These are phyloP conservation scores for Mya arenaria DNA, from an alignment of 1,140 invertebrate genomes.

Conservation along the genomic window DNA sequence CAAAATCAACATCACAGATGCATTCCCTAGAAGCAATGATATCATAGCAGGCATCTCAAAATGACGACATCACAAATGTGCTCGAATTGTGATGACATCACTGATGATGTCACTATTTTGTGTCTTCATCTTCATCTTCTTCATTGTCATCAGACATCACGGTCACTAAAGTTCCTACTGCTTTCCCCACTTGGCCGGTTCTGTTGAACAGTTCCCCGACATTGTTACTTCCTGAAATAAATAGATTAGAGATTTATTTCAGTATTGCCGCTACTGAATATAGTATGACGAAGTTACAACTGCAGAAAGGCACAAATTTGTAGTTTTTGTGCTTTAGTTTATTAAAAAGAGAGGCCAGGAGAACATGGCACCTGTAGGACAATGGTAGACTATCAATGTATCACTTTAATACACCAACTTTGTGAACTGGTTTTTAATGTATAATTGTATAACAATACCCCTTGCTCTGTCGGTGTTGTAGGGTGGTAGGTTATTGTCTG, in stretches of 20 bases:
- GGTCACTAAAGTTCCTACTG: constrained; percentile 92
- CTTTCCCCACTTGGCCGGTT: constrained; percentile 92
- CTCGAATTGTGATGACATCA: too few species aligned
- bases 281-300: neutral
- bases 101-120: constrained; percentile 27
- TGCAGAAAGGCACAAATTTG: too few species aligned
- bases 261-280: neutral
- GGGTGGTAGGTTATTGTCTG: constrained; percentile 45
- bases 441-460: constrained; percentile 8
- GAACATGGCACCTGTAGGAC: neutral
- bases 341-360: neutral
- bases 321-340: neutral
- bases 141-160: constrained; percentile 88
- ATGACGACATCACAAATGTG: too few species aligned
- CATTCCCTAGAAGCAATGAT: too few species aligned
- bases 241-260: constrained; percentile 6
- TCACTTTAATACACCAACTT: too few species aligned
- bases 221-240: constrained; percentile 83
- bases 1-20: too few species aligned
- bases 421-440: neutral
- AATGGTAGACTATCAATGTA: neutral
- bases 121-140: constrained; percentile 52
- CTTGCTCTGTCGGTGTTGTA: constrained; percentile 40
- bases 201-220: constrained; percentile 92
- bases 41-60: too few species aligned